phyloP scores from a whole-genome alignment of 1,140 invertebrate genomes.

The Drusus annulatus region DNA sequence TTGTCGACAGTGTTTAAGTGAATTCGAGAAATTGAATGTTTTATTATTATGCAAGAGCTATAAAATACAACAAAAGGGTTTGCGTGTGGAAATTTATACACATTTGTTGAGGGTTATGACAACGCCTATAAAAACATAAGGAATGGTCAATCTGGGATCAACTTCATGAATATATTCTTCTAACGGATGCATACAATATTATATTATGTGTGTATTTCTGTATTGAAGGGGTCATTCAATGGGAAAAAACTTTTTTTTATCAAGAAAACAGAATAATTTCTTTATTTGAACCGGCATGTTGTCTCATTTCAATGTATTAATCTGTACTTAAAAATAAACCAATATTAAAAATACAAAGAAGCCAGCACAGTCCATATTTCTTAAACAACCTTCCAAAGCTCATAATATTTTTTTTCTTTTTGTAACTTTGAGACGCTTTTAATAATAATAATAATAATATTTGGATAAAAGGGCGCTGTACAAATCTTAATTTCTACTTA shows the following conservation, averaged over 20 bases:
- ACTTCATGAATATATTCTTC: background rate
- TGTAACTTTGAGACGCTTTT: no score
- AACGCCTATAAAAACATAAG: slow-evolving; percentile 38
- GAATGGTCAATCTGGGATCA: slow-evolving; percentile 15
- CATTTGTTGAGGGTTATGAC: slow-evolving; percentile 38
- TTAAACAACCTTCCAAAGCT: no score
- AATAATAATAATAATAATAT: no score
- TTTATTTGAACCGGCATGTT: no score
- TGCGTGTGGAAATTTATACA: slow-evolving; percentile 28
- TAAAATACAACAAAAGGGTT: slow-evolving; percentile 15
- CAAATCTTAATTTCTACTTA: no score
- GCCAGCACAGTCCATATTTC: no score
- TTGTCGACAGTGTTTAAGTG: slow-evolving; percentile 28
- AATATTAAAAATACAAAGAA: no score
- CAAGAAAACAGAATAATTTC: no score
- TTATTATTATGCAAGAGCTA: background rate
- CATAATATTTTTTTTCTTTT: no score
- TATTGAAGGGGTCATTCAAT: slow-evolving; percentile 20
- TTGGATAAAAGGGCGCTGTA: no score
- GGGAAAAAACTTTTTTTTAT: background rate
- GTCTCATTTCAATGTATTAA: no score
- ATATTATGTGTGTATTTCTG: background rate
- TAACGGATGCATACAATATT: slow-evolving; percentile 13
- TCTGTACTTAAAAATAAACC: no score
- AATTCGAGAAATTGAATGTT: slow-evolving; percentile 31